phyloP scores from a whole-genome alignment of 2,888 invertebrate genomes.

The Eupithecia subfuscata region DNA sequence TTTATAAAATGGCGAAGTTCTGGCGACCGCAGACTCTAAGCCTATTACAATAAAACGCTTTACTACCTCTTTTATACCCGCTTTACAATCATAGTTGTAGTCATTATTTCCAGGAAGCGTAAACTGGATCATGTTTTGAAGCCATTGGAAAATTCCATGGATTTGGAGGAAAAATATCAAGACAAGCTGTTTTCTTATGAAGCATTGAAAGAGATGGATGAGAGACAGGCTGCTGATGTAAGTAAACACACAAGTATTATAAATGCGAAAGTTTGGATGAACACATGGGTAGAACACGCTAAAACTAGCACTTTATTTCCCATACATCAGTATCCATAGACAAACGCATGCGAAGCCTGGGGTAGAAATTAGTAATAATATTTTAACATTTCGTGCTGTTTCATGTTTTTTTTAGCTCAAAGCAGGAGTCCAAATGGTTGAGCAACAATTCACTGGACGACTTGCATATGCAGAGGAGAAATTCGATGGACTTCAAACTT shows the following conservation, averaged over 20 bases:
- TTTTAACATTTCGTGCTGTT: not conserved
- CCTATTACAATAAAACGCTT: conserved; percentile 28
- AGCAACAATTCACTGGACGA: conserved; percentile 56
- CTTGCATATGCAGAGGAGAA: conserved; percentile 62
- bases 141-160: conserved; percentile 64
- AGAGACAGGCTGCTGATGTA: conserved; percentile 70
- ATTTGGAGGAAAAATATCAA: conserved; percentile 77
- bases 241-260: conserved; percentile 33
- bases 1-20: no score
- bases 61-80: conserved; percentile 31
- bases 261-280: not conserved
- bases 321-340: no score
- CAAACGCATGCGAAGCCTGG: no score
- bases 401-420: conserved; percentile 59
- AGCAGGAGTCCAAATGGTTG: conserved; percentile 62
- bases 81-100: not conserved
- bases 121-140: conserved; percentile 77
- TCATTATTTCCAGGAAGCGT: conserved; percentile 63
- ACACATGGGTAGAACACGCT: not conserved
- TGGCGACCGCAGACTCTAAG: no score
- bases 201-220: conserved; percentile 69
- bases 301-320: no score
- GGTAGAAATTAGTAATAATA: no score
- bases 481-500: conserved; percentile 66
- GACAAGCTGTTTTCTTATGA: conserved; percentile 67